Base-by-base conservation (phyloP, 2,113 vertebrate genomes). In the Grammomys dolichurus region DNA sequence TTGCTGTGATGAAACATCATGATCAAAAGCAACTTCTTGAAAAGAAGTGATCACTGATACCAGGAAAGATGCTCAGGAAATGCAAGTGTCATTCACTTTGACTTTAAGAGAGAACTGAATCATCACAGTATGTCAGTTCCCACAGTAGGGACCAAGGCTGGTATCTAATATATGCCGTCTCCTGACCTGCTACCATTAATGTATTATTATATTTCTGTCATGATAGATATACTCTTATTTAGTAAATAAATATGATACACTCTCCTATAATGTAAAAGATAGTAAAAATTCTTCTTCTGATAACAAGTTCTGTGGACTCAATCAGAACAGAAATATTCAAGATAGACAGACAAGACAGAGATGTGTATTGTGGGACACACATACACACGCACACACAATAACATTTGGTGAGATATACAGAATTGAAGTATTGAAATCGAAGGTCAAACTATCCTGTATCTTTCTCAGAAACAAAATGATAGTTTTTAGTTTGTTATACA, bases 191-290 rank as follows among this genome's bases (percentile, higher is more conserved):
- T 85, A 96, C 96, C 89, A 90, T 36, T 46, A 92, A 90, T 95
- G 19, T 95, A 48, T 93, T 95, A 48, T 93, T 89, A 93, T 97
- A 96, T 97, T 98, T 98, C 91, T 97, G 97, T 94, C 81, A 90
- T 87, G 89, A 96, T 98, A 96, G 96, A 96, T 96, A 96, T 26
- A 87, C 69, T 95, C 96, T 98, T 93, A 97, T 93, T 97, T 76
- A 87, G 93, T 96, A 97, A 96, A 93, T 94, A 91, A 84, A 43
- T 43, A 87, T 89, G 91, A 98, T 86, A 17, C 69, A 85, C 95
- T 89, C 93, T 98, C 98, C 90, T 87, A 75, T 92, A 97, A 87
- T 70, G 13, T 69, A 77, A 93, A 95, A 28, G 8, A 40, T 33
- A 84, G 43, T 58, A n/a, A 76, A 63, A 80, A 73, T 90, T 10